Base-by-base conservation (phyloP, 2,797 vertebrate species). In the Syngnathus acus region DNA sequence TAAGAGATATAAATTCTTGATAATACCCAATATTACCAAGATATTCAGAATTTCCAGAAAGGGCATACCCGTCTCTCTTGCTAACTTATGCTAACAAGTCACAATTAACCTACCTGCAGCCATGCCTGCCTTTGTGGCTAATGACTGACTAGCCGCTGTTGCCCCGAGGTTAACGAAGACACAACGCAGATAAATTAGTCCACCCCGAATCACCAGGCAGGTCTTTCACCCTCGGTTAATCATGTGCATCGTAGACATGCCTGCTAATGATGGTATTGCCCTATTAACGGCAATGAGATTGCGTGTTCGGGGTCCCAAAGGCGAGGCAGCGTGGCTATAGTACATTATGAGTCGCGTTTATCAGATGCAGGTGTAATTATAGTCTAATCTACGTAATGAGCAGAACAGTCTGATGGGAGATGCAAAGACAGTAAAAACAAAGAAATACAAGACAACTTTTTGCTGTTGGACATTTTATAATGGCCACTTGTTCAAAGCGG, bases 41-140 rank as follows among this genome's bases (percentile, higher is more conserved):
- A 62, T 50, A 77, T 75, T 54, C 51, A 14, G n/a, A 10, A 16
- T 64, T 67, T 71, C 48, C 64, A 62, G 1, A 0, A 62, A 64
- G 17, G 57, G 11, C 45, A 66, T 55, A 45, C 51, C 48, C 42
- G 62, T 73, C 70, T 64, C 72, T 70, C 71, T 76, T 70, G 71
- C 72, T 84, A 85, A 86, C 83, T 77, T 68, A 77, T 60, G 45
- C 70, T 83, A 85, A 88, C 81, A 76, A 79, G 76, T 74, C 69
- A 69, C 86, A 86, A 88, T 89, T 84, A 89, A 85, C 82, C 77
- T 87, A 82, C 87, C 80, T 83, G 77, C 74, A 23, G 64, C 67
- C 45, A 78, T 74, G 72, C 75, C 73, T 67, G 68, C 65, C 61
- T 77, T 77, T 68, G 70, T 64, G 32, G 70, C 76, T 84, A 87